These are phyloP conservation scores for Apus apus DNA, from an alignment of 2,113 vertebrate genomes.

Conservation along the genomic window DNA sequence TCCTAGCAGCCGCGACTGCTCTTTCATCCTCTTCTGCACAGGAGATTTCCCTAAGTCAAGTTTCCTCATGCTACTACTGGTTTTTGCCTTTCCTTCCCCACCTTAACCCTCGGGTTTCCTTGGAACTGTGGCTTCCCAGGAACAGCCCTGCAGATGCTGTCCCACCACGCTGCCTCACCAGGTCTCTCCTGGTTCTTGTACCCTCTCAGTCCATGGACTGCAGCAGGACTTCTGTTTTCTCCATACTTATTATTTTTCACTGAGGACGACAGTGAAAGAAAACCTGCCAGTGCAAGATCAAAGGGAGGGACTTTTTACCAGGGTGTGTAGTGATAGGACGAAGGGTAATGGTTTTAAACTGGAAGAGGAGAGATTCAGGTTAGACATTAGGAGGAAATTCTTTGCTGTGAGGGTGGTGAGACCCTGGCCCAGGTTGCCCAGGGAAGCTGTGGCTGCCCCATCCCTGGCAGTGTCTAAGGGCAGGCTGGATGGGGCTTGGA, in stretches of 20 bases:
- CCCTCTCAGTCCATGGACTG: not conserved
- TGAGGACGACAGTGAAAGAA: not conserved
- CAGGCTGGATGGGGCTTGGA: too few relatives aligned
- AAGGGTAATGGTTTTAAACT: too few relatives aligned
- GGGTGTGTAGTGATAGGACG: too few relatives aligned
- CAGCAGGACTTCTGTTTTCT: not conserved
- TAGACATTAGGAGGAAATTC: too few relatives aligned
- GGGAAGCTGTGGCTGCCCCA: too few relatives aligned
- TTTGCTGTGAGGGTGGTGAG: too few relatives aligned
- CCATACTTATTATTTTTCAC: not conserved
- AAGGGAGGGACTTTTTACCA: too few relatives aligned
- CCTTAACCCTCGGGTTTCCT: not conserved
- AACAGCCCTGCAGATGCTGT: not conserved
- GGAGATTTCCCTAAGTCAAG: not conserved
- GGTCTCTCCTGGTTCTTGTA: not conserved
- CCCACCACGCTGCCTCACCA: not conserved
- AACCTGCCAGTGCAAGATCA: not conserved
- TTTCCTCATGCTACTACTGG: not conserved
- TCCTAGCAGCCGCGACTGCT: not conserved
- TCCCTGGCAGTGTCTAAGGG: too few relatives aligned
- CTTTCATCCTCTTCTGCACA: not conserved
- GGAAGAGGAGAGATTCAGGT: too few relatives aligned
- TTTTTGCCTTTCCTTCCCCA: not conserved
- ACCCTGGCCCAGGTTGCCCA: too few relatives aligned
- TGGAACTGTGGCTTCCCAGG: fast-evolving